Evolutionary conservation across 64 coral and sea anemone genomes (phyloP), one percentile per base, ranked within the genome.

Genomic region (Anthopleura sola): DNA sequence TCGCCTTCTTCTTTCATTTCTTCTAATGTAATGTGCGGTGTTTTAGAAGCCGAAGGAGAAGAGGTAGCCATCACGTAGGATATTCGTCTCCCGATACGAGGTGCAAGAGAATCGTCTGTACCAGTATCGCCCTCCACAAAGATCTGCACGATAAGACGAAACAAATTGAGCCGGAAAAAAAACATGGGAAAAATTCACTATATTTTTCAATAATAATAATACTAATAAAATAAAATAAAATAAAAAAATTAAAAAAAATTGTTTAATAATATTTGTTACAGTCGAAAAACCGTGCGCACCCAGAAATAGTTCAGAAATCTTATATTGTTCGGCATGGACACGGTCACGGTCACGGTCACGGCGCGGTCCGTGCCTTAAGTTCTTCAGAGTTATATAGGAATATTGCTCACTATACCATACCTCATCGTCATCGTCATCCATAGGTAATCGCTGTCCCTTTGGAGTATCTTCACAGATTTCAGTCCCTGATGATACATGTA

Each of bases 11-110:
- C 94, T 37, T 84, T 92, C 80, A 92, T 88, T n/a, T 64, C 79
- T 32, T 96, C 94, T 46, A 96, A 44, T 56, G 87, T 46, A 8
- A 75, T 33, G 48, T 88, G 39, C 19, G 84, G 82, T 46, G 78
- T 81, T 56, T 48, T 95, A 48, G 74, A 71, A 68, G 94, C 86
- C 18, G 84, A 37, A 23, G 87, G 78, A 66, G 93, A 89, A 51
- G 94, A 96, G 32, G 94, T 96, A 44, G 94, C 94, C 90, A 96
- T 96, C 24, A 96, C 87, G 58, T 96, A 96, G 2, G 94, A 96
- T 53, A 86, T 87, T 18, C 94, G 83, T 83, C 94, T 89, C 32
- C 77, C 82, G 18, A 83, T 36, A 6, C 82, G 82, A 83, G 82
- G 82, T 15, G 46, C 82, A 13, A 83, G 82, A 21, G 82, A 15